phyloP scores from a whole-genome alignment of 2,797 vertebrate genomes.

The Microhierax caerulescens region DNA sequence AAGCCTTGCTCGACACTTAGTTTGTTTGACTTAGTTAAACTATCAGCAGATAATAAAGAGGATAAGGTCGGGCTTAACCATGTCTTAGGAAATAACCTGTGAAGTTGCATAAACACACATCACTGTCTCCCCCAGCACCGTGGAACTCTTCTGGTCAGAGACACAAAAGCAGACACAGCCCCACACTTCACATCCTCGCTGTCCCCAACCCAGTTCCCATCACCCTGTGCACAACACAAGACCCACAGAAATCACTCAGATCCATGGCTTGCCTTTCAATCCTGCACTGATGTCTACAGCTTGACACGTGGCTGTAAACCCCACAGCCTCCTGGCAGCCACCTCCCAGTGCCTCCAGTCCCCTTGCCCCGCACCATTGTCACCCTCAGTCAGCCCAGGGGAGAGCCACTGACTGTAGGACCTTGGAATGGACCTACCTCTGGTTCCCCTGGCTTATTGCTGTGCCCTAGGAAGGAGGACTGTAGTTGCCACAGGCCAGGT shows the following conservation, averaged over 20 bases:
- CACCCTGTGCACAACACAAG: not conserved
- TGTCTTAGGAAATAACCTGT: not conserved
- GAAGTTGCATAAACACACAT: not conserved
- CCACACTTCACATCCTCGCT: rapidly evolving
- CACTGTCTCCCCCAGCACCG: not conserved
- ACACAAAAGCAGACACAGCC: not conserved
- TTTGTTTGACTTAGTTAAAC: not conserved
- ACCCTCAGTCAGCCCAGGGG: not conserved
- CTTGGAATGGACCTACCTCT: not conserved
- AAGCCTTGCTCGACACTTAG: not conserved
- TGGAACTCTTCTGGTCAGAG: not conserved
- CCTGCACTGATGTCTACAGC: rapidly evolving
- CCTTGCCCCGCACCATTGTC: not conserved
- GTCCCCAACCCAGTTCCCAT: not conserved
- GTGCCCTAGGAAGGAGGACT: not conserved
- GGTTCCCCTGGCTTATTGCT: not conserved
- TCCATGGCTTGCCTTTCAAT: not conserved
- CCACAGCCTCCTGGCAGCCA: not conserved
- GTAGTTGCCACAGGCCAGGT: rapidly evolving
- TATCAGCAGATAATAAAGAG: not conserved
- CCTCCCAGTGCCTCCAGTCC: not conserved
- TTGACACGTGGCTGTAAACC: not conserved
- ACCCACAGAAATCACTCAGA: not conserved
- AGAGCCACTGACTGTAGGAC: not conserved
- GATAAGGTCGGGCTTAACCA: not conserved